Conservation (phyloP, 2,113 vertebrate genomes). For the Sardina pilchardus region DNA sequence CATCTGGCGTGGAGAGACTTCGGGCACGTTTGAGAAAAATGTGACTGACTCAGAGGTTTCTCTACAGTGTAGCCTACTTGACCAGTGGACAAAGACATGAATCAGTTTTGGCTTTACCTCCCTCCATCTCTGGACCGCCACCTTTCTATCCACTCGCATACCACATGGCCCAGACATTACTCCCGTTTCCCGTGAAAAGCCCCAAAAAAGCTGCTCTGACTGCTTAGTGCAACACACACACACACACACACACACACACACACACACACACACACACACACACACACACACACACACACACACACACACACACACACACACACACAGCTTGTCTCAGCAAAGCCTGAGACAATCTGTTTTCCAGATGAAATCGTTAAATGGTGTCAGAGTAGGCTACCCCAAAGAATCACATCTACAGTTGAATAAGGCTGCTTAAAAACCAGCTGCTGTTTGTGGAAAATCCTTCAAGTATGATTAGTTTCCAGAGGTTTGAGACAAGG, state of each 20-base stretch:
- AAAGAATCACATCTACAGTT: not conserved
- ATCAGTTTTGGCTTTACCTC: not conserved
- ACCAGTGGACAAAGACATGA: not conserved
- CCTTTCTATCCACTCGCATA: not conserved
- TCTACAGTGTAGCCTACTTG: not conserved
- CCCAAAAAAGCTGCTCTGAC: not conserved
- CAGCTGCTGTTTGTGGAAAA: not conserved
- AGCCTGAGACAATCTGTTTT: not conserved
- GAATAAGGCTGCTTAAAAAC: slow-evolving; percentile 10
- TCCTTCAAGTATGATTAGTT: not conserved
- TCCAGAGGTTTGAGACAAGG: slow-evolving; percentile 3
- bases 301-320: slow-evolving; percentile 13
- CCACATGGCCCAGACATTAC: not conserved
- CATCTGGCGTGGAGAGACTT: not conserved
- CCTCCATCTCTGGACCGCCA: not conserved
- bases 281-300: slow-evolving; percentile 6
- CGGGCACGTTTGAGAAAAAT: not conserved
- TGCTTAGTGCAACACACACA: not conserved
- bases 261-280: slow-evolving; percentile 1
- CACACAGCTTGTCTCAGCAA: slow-evolving; percentile 4
- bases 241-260: not conserved
- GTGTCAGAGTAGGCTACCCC: not conserved
- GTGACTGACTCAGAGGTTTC: not conserved
- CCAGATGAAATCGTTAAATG: slow-evolving; percentile 18
- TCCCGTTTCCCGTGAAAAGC: not conserved